A percentile compares a stretch with the other conserved stretches of the same genome.
Evolutionary conservation across 1,140 invertebrate genomes (phyloP).

Genomic region (Microplitis mediator): DNA sequence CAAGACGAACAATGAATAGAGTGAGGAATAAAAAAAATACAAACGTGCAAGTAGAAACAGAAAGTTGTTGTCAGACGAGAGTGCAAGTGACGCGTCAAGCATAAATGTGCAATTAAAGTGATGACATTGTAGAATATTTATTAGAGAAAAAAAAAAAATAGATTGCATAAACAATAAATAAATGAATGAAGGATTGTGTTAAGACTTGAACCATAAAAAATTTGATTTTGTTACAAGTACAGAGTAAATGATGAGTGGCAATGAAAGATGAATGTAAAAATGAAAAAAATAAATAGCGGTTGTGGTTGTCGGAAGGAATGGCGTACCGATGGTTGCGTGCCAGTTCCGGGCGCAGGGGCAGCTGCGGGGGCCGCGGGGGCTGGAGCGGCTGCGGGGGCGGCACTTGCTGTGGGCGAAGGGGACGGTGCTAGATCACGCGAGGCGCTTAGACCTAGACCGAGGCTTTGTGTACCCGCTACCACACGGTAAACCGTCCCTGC

Average conservation of each 20-base stretch:
- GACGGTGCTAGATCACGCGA: slow-evolving; percentile 66
- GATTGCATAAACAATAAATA: too few species aligned
- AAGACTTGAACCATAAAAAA: background rate
- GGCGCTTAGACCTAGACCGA: slow-evolving; percentile 72
- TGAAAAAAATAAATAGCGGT: slow-evolving; percentile 21
- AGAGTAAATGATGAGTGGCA: background rate
- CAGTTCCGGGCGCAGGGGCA: slow-evolving; percentile 52
- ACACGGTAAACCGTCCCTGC: slow-evolving; percentile 77
- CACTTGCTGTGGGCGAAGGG: slow-evolving; percentile 62
- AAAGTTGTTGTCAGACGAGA: background rate
- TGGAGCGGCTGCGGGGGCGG: slow-evolving; percentile 43
- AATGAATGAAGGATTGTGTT: too few species aligned
- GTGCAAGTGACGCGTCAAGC: too few species aligned
- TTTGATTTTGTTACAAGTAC: background rate
- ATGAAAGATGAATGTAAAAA: background rate
- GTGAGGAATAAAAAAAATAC: background rate
- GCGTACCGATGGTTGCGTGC: slow-evolving; percentile 61
- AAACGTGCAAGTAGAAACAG: background rate
- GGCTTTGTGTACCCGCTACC: slow-evolving; percentile 76
- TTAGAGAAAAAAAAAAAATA: too few species aligned
- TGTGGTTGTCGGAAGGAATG: slow-evolving; percentile 57
- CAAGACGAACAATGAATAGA: background rate
- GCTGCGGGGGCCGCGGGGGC: slow-evolving; percentile 39
- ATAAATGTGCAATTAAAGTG: too few species aligned
- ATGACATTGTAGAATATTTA: background rate